These are phyloP conservation scores for Tiliacea citrago DNA, from an alignment of 2,888 invertebrate species.

Conservation along the genomic window DNA sequence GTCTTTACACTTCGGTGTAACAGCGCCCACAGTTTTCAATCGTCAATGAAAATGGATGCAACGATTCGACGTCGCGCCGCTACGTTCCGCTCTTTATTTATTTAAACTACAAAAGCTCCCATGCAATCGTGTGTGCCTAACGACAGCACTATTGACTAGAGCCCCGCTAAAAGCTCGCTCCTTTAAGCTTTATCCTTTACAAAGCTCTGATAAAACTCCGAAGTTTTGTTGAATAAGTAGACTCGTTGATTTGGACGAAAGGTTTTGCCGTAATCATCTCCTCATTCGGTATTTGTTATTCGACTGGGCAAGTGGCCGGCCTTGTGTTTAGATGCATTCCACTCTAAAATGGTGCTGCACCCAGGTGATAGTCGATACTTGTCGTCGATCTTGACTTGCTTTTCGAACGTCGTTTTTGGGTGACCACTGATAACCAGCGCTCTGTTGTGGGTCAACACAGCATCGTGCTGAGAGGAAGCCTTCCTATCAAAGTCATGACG, in stretches of 20 bases:
- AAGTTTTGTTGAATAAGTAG: slow-evolving; percentile 18
- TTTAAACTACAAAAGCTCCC: slow-evolving; percentile 66
- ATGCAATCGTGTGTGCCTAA: slow-evolving; percentile 62
- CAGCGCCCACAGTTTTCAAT: slow-evolving; percentile 58
- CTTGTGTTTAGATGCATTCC: too few species aligned
- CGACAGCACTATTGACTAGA: slow-evolving; percentile 59
- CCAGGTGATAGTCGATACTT: not conserved
- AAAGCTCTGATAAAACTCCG: slow-evolving; percentile 14
- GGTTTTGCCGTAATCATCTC: not conserved
- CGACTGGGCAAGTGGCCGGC: not conserved
- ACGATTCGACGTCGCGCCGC: slow-evolving; percentile 40
- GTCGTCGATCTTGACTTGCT: not conserved
- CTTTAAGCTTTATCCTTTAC: slow-evolving; percentile 43
- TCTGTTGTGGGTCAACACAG: too few species aligned
- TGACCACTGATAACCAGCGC: too few species aligned
- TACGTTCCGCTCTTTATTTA: slow-evolving; percentile 62
- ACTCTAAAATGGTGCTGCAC: too few species aligned
- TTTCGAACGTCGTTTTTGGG: too few species aligned
- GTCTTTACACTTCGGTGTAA: slow-evolving; percentile 45
- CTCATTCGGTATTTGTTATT: too few species aligned
- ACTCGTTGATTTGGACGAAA: slow-evolving; percentile 8
- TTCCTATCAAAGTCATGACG: too few species aligned
- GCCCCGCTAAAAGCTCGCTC: slow-evolving; percentile 50
- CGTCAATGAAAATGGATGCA: slow-evolving; percentile 63
- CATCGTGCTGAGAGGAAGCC: too few species aligned